Conservation (phyloP, 2,113 vertebrate species). For the Bufo gargarizans region DNA sequence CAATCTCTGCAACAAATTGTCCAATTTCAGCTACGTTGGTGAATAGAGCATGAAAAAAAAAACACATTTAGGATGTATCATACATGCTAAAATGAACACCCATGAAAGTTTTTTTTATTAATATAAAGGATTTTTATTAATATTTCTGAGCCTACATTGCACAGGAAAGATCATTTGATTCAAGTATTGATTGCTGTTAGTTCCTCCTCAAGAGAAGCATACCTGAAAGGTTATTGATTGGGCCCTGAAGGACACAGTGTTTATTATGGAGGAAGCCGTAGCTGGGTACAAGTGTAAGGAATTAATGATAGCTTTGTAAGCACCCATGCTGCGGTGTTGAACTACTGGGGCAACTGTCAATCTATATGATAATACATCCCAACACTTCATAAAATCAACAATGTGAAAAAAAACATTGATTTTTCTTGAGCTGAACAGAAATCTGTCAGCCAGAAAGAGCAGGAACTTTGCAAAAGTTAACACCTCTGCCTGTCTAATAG, state of each 20-base stretch:
- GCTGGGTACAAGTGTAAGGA: conserved; percentile 70
- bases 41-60: conserved; percentile 22
- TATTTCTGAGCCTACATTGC: conserved; percentile 59
- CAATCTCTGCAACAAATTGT: conserved; percentile 35
- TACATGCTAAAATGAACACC: conserved; percentile 17
- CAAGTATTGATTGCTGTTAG: conserved; percentile 66
- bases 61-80: conserved; percentile 24
- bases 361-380: conserved; percentile 81
- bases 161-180: conserved; percentile 61
- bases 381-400: conserved; percentile 78
- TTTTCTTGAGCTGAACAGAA: conserved; percentile 70
- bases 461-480: conserved; percentile 69
- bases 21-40: conserved; percentile 15
- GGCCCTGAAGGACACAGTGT: conserved; percentile 72
- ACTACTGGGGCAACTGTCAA: conserved; percentile 76
- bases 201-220: conserved; percentile 67
- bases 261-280: conserved; percentile 73
- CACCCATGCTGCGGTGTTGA: conserved; percentile 72
- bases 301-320: conserved; percentile 77
- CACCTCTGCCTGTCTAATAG: conserved; percentile 58
- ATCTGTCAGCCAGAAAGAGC: conserved; percentile 64
- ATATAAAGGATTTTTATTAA: conserved; percentile 54
- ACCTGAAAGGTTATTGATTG: conserved; percentile 77
- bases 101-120: conserved; percentile 46
- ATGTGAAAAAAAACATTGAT: conserved; percentile 72